These are phyloP conservation scores for Gobio gobio DNA, from an alignment of 2,113 vertebrate genomes.

Conservation along the genomic window DNA sequence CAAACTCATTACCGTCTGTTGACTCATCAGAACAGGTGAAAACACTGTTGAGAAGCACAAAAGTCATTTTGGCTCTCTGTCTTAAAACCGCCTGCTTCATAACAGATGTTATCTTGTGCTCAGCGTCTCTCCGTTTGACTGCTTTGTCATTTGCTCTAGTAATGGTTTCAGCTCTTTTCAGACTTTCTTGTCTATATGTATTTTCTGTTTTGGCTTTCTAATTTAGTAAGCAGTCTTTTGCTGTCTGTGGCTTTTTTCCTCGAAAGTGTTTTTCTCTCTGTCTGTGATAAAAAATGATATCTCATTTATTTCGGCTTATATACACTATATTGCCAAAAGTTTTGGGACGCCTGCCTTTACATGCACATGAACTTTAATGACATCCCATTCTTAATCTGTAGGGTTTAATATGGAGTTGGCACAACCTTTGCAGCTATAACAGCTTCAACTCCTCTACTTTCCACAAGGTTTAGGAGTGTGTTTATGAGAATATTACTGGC, in stretches of 20 bases:
- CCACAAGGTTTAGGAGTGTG: too few species aligned
- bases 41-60: slow-evolving; percentile 19
- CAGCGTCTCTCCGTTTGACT: neutral
- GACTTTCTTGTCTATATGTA: neutral
- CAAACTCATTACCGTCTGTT: slow-evolving; percentile 32
- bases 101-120: slow-evolving; percentile 4
- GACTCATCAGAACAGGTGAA: slow-evolving; percentile 37
- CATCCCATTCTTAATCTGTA: too few species aligned
- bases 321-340: too few species aligned
- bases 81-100: neutral
- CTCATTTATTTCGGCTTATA: neutral
- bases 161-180: slow-evolving; percentile 10
- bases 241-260: slow-evolving; percentile 7
- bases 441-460: too few species aligned
- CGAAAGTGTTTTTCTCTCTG: neutral
- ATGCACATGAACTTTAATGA: too few species aligned
- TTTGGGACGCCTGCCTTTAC: too few species aligned
- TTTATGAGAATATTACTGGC: too few species aligned
- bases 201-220: slow-evolving; percentile 16
- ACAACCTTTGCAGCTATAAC: too few species aligned
- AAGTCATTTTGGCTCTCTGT: slow-evolving; percentile 32
- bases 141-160: neutral
- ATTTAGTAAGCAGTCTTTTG: neutral
- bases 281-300: neutral
- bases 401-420: too few species aligned